A percentile compares a stretch with the other conserved stretches of the same genome.
Evolutionary conservation across 2,113 vertebrate species (phyloP).

Genomic region (Leucoraja erinaceus): DNA sequence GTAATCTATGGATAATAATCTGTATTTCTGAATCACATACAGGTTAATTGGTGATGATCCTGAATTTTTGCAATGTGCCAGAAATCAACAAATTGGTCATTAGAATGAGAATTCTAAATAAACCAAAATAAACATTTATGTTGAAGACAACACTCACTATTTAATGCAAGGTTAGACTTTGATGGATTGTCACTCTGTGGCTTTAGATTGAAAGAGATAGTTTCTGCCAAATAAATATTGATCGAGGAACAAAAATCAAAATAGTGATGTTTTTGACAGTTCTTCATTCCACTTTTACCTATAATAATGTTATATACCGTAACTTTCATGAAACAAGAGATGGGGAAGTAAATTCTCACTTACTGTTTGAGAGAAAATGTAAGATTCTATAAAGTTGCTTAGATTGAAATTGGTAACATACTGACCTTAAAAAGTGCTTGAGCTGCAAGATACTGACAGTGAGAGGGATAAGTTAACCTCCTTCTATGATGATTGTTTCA

Average conservation of each 20-base stretch:
- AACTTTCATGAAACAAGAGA: constrained; percentile 23
- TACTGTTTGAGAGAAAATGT: constrained; percentile 22
- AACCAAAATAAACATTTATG: not conserved
- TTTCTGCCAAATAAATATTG: constrained; percentile 31
- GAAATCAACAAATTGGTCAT: constrained; percentile 15
- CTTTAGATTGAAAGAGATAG: constrained; percentile 1
- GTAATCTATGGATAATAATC: not conserved
- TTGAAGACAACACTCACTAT: not conserved
- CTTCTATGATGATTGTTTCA: not conserved
- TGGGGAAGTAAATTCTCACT: not conserved
- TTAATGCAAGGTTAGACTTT: not conserved
- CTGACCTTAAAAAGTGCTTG: constrained; percentile 26
- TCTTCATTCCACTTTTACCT: constrained; percentile 6
- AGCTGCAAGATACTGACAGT: constrained; percentile 6
- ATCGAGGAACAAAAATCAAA: constrained; percentile 29
- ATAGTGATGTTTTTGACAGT: constrained; percentile 30
- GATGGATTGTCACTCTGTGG: constrained; percentile 15
- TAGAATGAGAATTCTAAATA: not conserved
- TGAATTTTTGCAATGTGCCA: not conserved
- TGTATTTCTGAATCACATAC: not conserved
- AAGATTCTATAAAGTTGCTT: not conserved
- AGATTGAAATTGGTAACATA: constrained; percentile 17
- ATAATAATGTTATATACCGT: constrained; percentile 18
- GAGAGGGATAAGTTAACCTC: not conserved
- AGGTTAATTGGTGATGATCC: constrained; percentile 2